These are phyloP conservation scores for Homalodisca vitripennis DNA, from an alignment of 1,140 invertebrate species.

Conservation along the genomic window DNA sequence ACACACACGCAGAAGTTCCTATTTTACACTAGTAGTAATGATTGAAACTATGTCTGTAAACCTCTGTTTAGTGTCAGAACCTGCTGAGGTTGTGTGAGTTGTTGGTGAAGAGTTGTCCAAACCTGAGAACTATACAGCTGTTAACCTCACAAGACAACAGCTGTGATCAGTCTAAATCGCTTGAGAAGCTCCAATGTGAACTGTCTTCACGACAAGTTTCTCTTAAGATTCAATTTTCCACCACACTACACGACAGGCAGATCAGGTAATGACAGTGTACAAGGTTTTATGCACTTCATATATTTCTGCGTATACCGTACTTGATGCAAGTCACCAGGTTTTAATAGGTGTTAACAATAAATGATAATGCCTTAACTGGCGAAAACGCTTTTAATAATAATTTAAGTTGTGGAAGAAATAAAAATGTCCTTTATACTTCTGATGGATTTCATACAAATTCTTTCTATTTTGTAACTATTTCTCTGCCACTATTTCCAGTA, in stretches of 20 bases:
- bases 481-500: too few relatives aligned
- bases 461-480: too few relatives aligned
- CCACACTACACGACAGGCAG: slow-evolving; percentile 83
- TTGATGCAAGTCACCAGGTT: neutral
- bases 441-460: neutral
- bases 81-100: slow-evolving; percentile 83
- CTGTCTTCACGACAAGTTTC: slow-evolving; percentile 51
- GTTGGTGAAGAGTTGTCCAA: slow-evolving; percentile 64
- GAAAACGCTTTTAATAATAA: too few relatives aligned
- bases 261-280: slow-evolving; percentile 64
- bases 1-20: neutral
- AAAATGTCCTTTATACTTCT: neutral
- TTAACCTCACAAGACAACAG: slow-evolving; percentile 55
- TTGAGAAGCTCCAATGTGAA: slow-evolving; percentile 57
- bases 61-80: slow-evolving; percentile 47
- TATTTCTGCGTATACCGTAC: neutral
- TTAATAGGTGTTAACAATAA: neutral
- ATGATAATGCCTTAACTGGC: neutral
- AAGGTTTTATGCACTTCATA: neutral
- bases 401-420: too few relatives aligned
- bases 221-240: slow-evolving; percentile 64
- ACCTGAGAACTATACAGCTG: slow-evolving; percentile 65
- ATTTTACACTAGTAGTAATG: slow-evolving; percentile 15
- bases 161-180: slow-evolving; percentile 53
- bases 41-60: slow-evolving; percentile 29